Evolutionary conservation across 2,888 invertebrate species (phyloP).

Genomic region (Xestia c-nigrum): DNA sequence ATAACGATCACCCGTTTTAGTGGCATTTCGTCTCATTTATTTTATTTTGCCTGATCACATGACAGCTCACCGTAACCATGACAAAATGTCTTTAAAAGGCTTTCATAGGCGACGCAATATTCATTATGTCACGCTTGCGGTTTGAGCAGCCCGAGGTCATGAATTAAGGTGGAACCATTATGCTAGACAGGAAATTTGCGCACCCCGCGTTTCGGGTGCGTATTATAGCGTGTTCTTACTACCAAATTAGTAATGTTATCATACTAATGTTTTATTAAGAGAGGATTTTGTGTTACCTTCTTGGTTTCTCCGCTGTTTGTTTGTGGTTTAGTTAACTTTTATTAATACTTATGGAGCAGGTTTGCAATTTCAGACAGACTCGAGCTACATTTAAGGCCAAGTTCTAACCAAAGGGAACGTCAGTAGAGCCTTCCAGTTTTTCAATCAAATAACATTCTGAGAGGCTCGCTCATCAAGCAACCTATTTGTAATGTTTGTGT

Average conservation of each 20-base stretch:
- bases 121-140: conserved; percentile 79
- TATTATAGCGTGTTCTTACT: conserved; percentile 66
- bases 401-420: not conserved
- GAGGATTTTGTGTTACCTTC: conserved; percentile 41
- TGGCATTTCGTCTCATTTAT: conserved; percentile 37
- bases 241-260: conserved; percentile 61
- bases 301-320: conserved; percentile 24
- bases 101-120: conserved; percentile 76
- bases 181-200: conserved; percentile 84
- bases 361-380: not conserved
- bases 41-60: conserved; percentile 54
- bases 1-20: conserved; percentile 5
- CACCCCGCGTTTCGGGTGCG: conserved; percentile 74
- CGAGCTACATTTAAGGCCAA: not conserved
- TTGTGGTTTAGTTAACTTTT: conserved; percentile 37
- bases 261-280: conserved; percentile 57
- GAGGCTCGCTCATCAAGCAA: not conserved
- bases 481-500: not conserved
- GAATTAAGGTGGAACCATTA: conserved; percentile 83
- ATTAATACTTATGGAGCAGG: conserved; percentile 17
- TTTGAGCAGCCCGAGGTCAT: conserved; percentile 78
- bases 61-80: conserved; percentile 58
- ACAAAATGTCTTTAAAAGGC: conserved; percentile 71
- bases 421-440: not conserved
- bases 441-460: not conserved